These are phyloP conservation scores for Vombatus ursinus DNA, from an alignment of 2,113 vertebrate genomes.

Conservation along the genomic window DNA sequence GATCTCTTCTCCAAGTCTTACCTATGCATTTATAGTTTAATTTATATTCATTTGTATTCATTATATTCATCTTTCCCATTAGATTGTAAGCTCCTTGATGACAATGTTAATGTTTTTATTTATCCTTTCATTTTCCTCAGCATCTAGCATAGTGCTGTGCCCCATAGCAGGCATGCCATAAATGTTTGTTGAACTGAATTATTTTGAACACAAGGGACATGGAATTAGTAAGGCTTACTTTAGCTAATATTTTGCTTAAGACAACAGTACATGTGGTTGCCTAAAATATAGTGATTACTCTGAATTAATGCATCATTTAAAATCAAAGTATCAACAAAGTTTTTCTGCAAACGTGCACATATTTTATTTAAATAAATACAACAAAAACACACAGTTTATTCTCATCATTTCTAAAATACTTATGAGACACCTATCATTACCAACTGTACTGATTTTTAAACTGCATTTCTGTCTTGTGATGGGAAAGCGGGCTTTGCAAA, in stretches of 20 bases:
- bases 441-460: not conserved
- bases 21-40: not conserved
- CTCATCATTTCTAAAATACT: conserved; percentile 6
- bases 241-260: not conserved
- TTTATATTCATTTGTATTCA: not conserved
- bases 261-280: not conserved
- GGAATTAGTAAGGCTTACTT: not conserved
- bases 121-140: not conserved
- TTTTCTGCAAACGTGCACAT: conserved; percentile 36
- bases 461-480: not conserved
- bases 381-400: conserved; percentile 33
- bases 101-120: not conserved
- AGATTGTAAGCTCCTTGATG: conserved; percentile 2
- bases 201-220: not conserved
- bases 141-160: not conserved
- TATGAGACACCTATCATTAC: not conserved
- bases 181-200: not conserved
- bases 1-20: not conserved
- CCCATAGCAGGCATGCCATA: not conserved
- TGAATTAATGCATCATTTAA: not conserved
- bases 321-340: conserved; percentile 16
- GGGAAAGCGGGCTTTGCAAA: not conserved
- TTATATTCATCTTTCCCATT: not conserved
- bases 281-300: conserved; percentile 15
- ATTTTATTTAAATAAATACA: conserved; percentile 66